Conservation (phyloP, 2,113 vertebrate species). For the Ammodytes dubius region DNA sequence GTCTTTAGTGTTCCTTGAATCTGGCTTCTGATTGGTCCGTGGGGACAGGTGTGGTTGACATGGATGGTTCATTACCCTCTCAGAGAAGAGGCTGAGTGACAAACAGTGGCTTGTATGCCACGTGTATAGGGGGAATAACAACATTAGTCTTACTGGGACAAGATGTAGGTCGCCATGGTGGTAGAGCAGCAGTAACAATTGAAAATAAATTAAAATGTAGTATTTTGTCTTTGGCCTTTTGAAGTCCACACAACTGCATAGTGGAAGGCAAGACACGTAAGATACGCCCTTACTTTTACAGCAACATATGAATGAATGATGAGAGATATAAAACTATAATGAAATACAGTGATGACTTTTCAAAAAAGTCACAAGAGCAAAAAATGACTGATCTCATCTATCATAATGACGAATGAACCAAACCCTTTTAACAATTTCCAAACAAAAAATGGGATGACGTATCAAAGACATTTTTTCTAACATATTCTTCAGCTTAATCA, state of each 20-base stretch:
- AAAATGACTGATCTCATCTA: too few species aligned
- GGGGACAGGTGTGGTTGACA: conserved; percentile 48
- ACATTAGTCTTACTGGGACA: background rate
- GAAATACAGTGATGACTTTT: too few species aligned
- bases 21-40: conserved; percentile 47
- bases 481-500: too few species aligned
- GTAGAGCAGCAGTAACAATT: too few species aligned
- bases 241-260: background rate
- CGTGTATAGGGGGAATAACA: background rate
- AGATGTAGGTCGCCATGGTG: background rate
- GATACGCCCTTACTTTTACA: background rate
- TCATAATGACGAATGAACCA: too few species aligned
- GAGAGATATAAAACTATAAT: background rate
- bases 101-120: background rate
- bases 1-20: background rate
- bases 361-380: too few species aligned
- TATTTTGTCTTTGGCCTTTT: background rate
- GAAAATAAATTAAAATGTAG: background rate
- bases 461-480: too few species aligned
- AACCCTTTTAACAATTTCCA: too few species aligned
- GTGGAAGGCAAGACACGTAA: too few species aligned
- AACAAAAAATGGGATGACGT: too few species aligned
- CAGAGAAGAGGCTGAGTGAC: background rate
- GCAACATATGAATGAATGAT: background rate
- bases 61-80: background rate